Evolutionary conservation across 1,140 invertebrate species (phyloP), one percentile per base, ranked within the genome.

Genomic region (Bicyclus anynana): DNA sequence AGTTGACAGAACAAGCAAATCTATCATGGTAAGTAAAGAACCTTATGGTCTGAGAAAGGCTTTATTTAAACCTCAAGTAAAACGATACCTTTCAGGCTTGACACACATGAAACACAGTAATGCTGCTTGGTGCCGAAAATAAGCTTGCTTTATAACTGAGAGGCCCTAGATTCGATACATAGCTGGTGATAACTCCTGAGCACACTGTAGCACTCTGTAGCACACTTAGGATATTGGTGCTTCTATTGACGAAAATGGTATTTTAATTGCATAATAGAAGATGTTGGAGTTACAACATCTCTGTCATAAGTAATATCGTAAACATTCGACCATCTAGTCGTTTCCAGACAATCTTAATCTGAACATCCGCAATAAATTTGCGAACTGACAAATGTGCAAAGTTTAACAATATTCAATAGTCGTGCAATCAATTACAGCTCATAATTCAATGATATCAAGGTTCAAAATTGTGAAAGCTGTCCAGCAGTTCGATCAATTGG

Each of bases 281-380:
- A 33, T 10, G 10, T 33, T 10, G 7, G 29, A 12, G 10, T n/a
- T 33, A 33, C 9, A 29, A 6, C 2, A 29, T 29, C 27, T 7
- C 5, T 38, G 16, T 13, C n/a, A 17, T 16, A 14, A 38, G 35
- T 38, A 2, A 16, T 5, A 6, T 16, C 37, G 5, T 6, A 16
- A 40, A 40, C 13, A 44, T 20, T 21, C 2, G 17, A 44, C 20
- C 42, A n/a, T 33, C 48, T 35, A 50, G 57, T 27, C 51, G 42
- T 59, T 59, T 49, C 51, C 44, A 59, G 57, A 53, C 51, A 46
- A 59, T 53, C 57, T 53, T 59, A 59, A 59, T 59, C 51, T 12
- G 44, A 48, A 53, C 57, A 53, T 59, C 57, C 57, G 57, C 33
- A 27, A 33, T 52, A 53, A 53, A 59, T 59, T 53, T 29, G 51